A percentile compares a stretch with the other conserved stretches of the same genome.
Conservation (phyloP, 2,797 vertebrate genomes). For the Acrossocheilus wenchowensis region DNA sequence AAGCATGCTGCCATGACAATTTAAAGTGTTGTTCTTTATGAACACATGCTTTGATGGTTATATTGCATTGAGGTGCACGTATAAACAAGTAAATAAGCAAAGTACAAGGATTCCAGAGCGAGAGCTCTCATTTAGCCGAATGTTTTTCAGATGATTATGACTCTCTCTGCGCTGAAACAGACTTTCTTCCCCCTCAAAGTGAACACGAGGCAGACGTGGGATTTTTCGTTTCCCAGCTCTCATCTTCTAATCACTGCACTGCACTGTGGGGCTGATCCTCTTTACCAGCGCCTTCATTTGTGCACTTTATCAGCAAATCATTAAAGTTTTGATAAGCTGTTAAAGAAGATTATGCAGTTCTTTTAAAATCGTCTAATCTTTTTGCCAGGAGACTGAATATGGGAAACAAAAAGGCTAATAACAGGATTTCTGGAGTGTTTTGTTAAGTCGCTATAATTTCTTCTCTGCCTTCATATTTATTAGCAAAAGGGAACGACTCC, state of each 20-base stretch:
- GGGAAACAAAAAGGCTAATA: constrained; percentile 78
- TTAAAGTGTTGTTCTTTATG: constrained; percentile 60
- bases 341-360: constrained; percentile 85
- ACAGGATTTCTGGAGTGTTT: constrained; percentile 71
- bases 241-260: constrained; percentile 85
- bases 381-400: constrained; percentile 68
- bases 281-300: constrained; percentile 87
- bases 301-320: constrained; percentile 87
- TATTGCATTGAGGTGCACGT: constrained; percentile 57
- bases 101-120: constrained; percentile 69
- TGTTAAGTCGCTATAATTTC: constrained; percentile 64
- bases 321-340: constrained; percentile 88
- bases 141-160: constrained; percentile 79
- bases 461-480: constrained; percentile 56
- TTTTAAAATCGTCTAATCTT: constrained; percentile 83
- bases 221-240: constrained; percentile 84
- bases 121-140: constrained; percentile 70
- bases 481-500: constrained; percentile 57
- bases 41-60: constrained; percentile 68
- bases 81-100: constrained; percentile 74
- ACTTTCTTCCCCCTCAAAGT: constrained; percentile 74
- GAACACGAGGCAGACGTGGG: constrained; percentile 80
- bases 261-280: constrained; percentile 85
- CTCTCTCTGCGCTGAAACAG: constrained; percentile 76
- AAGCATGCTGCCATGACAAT: constrained; percentile 16